These are phyloP conservation scores for Hemitrygon akajei DNA, from an alignment of 2,797 vertebrate genomes.

Conservation along the genomic window DNA sequence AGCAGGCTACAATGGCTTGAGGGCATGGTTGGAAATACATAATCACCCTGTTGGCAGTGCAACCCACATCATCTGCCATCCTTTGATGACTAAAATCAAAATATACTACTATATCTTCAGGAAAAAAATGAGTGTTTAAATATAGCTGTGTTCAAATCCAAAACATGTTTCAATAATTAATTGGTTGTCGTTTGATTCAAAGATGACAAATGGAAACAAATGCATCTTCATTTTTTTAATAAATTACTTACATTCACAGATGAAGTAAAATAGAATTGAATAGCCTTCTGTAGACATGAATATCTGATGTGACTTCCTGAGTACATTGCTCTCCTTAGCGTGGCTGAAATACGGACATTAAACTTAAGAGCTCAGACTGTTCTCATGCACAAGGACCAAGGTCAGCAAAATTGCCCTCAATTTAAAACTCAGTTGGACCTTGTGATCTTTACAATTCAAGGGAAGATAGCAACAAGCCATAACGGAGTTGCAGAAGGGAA, in stretches of 20 bases:
- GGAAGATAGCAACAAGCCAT: not conserved
- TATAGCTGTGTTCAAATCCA: not conserved
- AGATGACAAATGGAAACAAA: not conserved
- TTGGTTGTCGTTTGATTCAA: too few species aligned
- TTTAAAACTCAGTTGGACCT: not conserved
- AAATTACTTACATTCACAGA: not conserved
- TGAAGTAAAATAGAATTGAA: not conserved
- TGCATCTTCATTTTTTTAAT: not conserved
- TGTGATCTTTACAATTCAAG: not conserved
- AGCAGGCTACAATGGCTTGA: not conserved
- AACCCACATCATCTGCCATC: not conserved
- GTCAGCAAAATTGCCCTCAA: constrained; percentile 7
- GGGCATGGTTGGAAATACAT: not conserved
- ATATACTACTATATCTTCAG: not conserved
- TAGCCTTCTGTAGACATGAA: not conserved
- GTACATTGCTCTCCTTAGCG: not conserved
- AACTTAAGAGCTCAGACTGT: not conserved
- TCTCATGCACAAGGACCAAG: not conserved
- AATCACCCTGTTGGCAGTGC: not conserved
- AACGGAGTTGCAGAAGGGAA: not conserved
- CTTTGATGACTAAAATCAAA: not conserved
- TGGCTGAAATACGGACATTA: not conserved
- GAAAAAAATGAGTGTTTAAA: not conserved
- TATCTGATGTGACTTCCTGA: not conserved
- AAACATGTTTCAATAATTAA: not conserved